Base-by-base conservation (phyloP, 2,888 invertebrate genomes). In the Frankliniella fusca region DNA sequence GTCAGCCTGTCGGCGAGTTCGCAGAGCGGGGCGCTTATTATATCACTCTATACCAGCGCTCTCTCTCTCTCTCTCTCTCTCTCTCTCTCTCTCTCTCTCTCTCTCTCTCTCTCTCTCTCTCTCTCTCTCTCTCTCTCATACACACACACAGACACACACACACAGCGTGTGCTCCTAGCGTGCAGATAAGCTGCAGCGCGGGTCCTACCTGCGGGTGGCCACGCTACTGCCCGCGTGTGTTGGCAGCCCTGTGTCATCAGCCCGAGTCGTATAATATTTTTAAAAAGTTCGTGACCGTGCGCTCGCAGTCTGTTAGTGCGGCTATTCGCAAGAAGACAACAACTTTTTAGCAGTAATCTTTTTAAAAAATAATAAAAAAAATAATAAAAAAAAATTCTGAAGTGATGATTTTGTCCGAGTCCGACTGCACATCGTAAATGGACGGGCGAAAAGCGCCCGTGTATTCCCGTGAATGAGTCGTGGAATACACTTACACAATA, bases 161-260 rank as follows among this genome's bases (percentile, higher is more conserved):
- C 20, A 18, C 8, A 18, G 54, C 15, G 15, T n/a, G 18, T 23
- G 23, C 70, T 76, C 70, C 27, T 76, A 23, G 70, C 70, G 70
- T 76, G 70, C 70, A 76, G 70, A 76, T 76, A 76, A 76, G 70
- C 70, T 27, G 27, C 7, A 38, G 38, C 70, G 70, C 70, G 70
- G 70, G 70, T 76, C 27, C n/a, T n/a, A n/a, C n/a, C n/a, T n/a
- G n/a, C 70, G 70, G 23, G 70, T 27, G 27, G 70, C 70, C 70
- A 76, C 23, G 70, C 70, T 10, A 76, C 61, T 61, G 70, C 27
- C 38, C 38, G 38, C 5, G 38, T 38, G 38, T 61, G 61, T 61
- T 61, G 61, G 61, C 61, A 61, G n/a, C 61, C 12, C 61, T 61
- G 61, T 61, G 38, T 61, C 61, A 61, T 61, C 61, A 61, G 61